Base-by-base conservation (phyloP, 2,797 vertebrate species). In the Sciaenops ocellatus region DNA sequence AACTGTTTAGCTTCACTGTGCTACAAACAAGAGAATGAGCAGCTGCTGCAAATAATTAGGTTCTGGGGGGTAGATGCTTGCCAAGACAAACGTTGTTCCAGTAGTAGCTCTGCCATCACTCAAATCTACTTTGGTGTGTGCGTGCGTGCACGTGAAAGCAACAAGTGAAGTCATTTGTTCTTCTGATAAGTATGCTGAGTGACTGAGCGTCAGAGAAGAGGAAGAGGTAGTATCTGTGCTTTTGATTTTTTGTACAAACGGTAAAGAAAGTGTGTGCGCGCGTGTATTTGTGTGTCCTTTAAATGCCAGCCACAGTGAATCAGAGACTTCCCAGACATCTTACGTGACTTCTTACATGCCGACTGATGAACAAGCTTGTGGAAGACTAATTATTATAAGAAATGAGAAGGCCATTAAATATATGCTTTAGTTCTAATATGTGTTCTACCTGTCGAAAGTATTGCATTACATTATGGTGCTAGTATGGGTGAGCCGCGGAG, bases 21-120 rank as follows among this genome's bases (percentile, higher is more conserved):
- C 78, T 91, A 78, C 93, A 94, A 95, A 94, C 94, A 93, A 92
- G 90, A 85, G 73, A 77, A 66, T 48, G 80, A 88, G 87, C 95
- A 95, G 94, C 93, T 95, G 94, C 92, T 93, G 89, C 86, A 91
- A 94, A 95, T 94, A 93, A 95, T 94, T 89, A 91, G 83, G 87
- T 92, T 92, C 80, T 82, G 75, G 80, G 85, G 79, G 83, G 71
- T 65, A 80, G 76, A 59, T 3, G 69, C 79, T 79, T 90, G 94
- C 95, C 94, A 95, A 95, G 88, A 93, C 90, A 94, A 96, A 95
- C 91, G 90, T 95, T 95, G 92, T 94, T 93, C 87, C 90, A 94
- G 93, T 89, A 93, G 94, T 90, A 34, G 80, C 87, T 89, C 80
- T 87, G 89, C 87, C 88, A 83, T 93, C 87, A 65, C 82, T 81